Evolutionary conservation across 1,140 invertebrate species (phyloP), one percentile per base, ranked within the genome.

Genomic region (Drosophila seguyi): DNA sequence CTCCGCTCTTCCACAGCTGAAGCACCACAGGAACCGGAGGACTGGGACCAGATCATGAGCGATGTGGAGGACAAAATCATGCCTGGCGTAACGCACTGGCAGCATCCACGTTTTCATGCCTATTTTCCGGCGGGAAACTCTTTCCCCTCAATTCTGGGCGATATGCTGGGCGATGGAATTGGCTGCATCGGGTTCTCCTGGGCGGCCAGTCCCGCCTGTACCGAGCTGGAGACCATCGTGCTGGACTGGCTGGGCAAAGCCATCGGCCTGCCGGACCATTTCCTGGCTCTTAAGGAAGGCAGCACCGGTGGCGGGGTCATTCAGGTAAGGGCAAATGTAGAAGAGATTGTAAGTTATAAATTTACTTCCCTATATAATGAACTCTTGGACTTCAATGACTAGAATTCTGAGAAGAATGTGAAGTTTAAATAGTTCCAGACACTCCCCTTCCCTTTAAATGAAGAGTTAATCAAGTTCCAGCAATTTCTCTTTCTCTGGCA

Each of bases 41-140:
- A 95, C 31, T 99, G 98, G 96, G 97, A 98, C 18, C 94, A 95
- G 11, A 99, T 99, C 41, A 98, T 99, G 97, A 94, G 93, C 14
- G 99, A 99, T 92, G 96, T 99, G 4, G 98, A 99, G 93, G 94
- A 95, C 29, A 98, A 98, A 93, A 99, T 99, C 73, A 99, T 99
- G 98, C 98, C 98, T 1, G 99, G 99, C 39, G 97, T 99, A 61
- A 99, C 99, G 1, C 98, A 99, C 93, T 99, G 99, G 99, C 98
- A 99, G 93, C 99, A 99, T 95, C 99, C 99, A 0, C 94, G 98
- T 53, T 99, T 99, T 93, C 99, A 99, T 93, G 99, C 99, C 0
- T 99, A 99, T 92, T 99, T 99, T 92, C 99, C 99, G 3, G 96
- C 98, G 1, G 99, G 99, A 27, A 99, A 99, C 94, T 99, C 97